Percentiles rank a stretch among this genome's conserved stretches.
These are phyloP conservation scores for Halesus radiatus DNA, from an alignment of 1,140 invertebrate species.

Conservation along the genomic window DNA sequence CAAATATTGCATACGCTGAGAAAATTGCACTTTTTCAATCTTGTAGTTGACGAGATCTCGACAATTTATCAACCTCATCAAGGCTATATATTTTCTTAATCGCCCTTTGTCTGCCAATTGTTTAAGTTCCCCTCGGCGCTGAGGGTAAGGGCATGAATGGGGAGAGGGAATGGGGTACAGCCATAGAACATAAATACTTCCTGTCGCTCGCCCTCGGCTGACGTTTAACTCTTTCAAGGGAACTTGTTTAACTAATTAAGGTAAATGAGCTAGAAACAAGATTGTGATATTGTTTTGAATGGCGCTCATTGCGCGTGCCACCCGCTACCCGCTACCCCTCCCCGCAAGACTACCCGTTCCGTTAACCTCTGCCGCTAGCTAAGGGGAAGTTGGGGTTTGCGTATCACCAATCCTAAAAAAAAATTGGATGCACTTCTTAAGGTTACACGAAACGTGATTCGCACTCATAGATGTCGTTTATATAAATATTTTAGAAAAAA, in stretches of 20 bases:
- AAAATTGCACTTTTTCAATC: neutral
- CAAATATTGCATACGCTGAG: no score
- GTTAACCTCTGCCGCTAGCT: neutral
- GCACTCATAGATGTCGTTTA: no score
- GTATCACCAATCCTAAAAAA: neutral
- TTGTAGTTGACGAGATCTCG: slow-evolving; percentile 3
- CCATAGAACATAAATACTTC: slow-evolving; percentile 55
- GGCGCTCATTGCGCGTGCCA: slow-evolving; percentile 38
- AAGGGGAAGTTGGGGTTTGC: no score
- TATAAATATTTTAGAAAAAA: no score
- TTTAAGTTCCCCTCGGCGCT: slow-evolving; percentile 48
- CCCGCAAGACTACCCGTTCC: neutral
- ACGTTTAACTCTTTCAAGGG: slow-evolving; percentile 58
- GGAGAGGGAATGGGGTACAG: slow-evolving; percentile 2
- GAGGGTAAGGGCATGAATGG: neutral
- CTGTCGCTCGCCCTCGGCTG: slow-evolving; percentile 51
- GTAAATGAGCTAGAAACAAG: slow-evolving; percentile 59
- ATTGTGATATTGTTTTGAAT: slow-evolving; percentile 59
- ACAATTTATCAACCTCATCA: slow-evolving; percentile 29
- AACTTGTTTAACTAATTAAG: slow-evolving; percentile 58
- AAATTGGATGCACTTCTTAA: no score
- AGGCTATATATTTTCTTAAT: slow-evolving; percentile 30
- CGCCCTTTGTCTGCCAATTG: slow-evolving; percentile 50
- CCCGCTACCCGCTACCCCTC: neutral
- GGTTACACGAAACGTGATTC: no score